Percentiles rank a stretch among this genome's conserved stretches.
Evolutionary conservation across 2,888 invertebrate species (phyloP).

Genomic region (Drosophila incognita): DNA sequence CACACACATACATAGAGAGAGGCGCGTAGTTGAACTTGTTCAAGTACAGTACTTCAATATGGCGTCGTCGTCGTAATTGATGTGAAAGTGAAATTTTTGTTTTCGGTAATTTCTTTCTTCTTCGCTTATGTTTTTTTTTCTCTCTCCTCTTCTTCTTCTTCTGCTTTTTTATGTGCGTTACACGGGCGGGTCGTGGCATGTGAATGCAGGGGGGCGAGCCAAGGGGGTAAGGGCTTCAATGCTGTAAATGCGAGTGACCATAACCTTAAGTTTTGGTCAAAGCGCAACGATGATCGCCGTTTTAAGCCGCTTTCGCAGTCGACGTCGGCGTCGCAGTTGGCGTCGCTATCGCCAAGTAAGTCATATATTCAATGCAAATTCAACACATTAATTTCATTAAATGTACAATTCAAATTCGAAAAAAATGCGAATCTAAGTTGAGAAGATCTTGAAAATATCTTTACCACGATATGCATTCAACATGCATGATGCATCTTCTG

Average conservation of each 20-base stretch:
- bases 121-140: constrained; percentile 8
- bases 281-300: constrained; percentile 45
- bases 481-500: background rate
- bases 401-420: background rate
- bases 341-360: constrained; percentile 11
- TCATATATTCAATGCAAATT: background rate
- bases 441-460: background rate
- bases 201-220: background rate
- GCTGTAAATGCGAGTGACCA: constrained; percentile 63
- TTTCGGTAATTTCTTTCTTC: constrained; percentile 42
- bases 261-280: constrained; percentile 68
- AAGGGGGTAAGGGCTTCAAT: constrained; percentile 11
- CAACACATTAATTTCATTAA: background rate
- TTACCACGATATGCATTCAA: background rate
- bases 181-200: constrained; percentile 25
- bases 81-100: constrained; percentile 76
- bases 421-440: background rate
- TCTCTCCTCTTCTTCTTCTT: background rate
- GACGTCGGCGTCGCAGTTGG: constrained; percentile 7
- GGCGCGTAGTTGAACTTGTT: constrained; percentile 44
- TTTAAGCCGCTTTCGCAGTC: constrained; percentile 26
- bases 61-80: constrained; percentile 65
- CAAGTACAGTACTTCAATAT: constrained; percentile 70
- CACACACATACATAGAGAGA: constrained; percentile 7
- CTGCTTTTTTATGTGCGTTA: constrained; percentile 28